Conservation (phyloP, 2,888 invertebrate species). For the Cabera pusaria region DNA sequence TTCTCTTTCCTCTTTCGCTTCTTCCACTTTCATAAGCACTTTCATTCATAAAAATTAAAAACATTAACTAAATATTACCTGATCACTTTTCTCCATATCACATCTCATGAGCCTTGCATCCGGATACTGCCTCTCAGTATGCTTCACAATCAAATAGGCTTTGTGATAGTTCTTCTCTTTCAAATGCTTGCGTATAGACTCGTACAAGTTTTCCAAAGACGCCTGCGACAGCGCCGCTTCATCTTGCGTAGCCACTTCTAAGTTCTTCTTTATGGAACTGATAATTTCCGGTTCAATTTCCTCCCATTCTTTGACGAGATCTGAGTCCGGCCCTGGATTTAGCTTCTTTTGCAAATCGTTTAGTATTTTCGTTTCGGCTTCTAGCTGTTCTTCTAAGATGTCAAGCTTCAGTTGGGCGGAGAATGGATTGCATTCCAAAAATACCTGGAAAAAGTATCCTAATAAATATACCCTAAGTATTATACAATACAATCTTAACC, state of each 20-base stretch:
- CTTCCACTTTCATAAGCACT: too few relatives aligned
- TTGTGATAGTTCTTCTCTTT: constrained; percentile 76
- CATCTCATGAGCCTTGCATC: constrained; percentile 72
- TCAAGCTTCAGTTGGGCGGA: constrained; percentile 86
- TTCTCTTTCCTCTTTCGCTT: too few relatives aligned
- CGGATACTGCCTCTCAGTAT: constrained; percentile 73
- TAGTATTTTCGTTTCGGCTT: constrained; percentile 84
- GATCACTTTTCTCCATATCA: constrained; percentile 75
- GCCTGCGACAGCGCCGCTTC: constrained; percentile 72
- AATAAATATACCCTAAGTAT: too few relatives aligned
- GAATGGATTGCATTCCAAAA: constrained; percentile 94
- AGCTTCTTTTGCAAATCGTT: constrained; percentile 82
- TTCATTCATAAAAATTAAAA: too few relatives aligned
- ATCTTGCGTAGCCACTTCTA: constrained; percentile 72
- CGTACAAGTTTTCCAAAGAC: constrained; percentile 68
- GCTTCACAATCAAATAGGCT: constrained; percentile 75
- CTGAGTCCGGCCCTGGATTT: constrained; percentile 70
- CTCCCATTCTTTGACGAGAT: constrained; percentile 76
- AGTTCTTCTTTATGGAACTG: constrained; percentile 72
- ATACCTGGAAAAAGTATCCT: constrained; percentile 67
- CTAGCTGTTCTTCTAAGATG: constrained; percentile 83
- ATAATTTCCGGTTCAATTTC: constrained; percentile 78
- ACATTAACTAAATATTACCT: constrained; percentile 62
- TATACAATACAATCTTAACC: too few relatives aligned
- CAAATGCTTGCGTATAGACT: constrained; percentile 68